Percentiles rank a stretch among this genome's conserved stretches.
Conservation (phyloP, 2,888 invertebrate genomes). For the Melitaea athalia region DNA sequence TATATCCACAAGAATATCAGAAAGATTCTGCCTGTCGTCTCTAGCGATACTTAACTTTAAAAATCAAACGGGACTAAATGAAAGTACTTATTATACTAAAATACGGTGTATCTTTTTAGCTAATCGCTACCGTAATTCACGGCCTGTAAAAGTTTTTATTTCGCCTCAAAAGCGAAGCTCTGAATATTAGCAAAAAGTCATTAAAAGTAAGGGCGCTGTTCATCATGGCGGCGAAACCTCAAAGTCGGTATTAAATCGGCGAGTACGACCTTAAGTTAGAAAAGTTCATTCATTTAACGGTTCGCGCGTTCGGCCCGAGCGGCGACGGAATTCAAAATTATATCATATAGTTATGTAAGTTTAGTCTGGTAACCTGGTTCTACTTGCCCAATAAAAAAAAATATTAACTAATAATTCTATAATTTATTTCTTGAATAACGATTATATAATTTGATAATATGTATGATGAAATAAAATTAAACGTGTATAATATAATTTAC, state of each 20-base stretch:
- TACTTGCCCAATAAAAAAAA: slow-evolving; percentile 2
- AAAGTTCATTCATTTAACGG: slow-evolving; percentile 82
- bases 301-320: slow-evolving; percentile 61
- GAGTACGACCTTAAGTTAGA: slow-evolving; percentile 72
- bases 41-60: not conserved
- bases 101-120: slow-evolving; percentile 42
- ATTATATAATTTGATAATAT: too few relatives aligned
- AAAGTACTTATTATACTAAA: slow-evolving; percentile 9
- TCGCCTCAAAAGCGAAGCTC: slow-evolving; percentile 59
- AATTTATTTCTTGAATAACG: not conserved
- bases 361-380: slow-evolving; percentile 25
- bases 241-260: slow-evolving; percentile 74
- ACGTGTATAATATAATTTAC: too few relatives aligned
- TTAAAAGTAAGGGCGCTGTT: slow-evolving; percentile 80
- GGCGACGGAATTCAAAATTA: slow-evolving; percentile 71
- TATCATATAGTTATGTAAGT: slow-evolving; percentile 46
- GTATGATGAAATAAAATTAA: too few relatives aligned
- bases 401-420: not conserved
- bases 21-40: too few relatives aligned
- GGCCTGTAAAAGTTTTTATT: slow-evolving; percentile 56
- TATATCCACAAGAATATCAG: too few relatives aligned
- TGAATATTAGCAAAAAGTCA: slow-evolving; percentile 82
- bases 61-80: not conserved
- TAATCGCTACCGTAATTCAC: slow-evolving; percentile 58
- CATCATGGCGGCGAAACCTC: slow-evolving; percentile 70